Percentiles rank a stretch among this genome's conserved stretches.
Evolutionary conservation across 2,888 invertebrate species (phyloP).

Genomic region (Coelopa pilipes): DNA sequence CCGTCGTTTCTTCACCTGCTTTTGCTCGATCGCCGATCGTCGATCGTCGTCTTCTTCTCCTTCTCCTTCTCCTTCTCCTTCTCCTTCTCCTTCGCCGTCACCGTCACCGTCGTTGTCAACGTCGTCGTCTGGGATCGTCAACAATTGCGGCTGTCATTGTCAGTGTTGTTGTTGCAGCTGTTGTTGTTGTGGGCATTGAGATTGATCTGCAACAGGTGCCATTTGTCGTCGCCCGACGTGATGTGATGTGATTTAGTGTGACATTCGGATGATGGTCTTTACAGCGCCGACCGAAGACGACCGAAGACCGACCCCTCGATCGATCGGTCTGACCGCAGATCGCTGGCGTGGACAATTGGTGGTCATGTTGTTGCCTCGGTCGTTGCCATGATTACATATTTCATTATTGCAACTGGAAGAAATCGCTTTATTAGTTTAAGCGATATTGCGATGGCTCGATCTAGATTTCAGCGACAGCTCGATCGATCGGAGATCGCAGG

Average conservation of each 20-base stretch:
- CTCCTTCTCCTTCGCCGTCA: background rate
- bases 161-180: background rate
- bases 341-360: no score
- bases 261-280: slow-evolving; percentile 26
- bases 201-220: slow-evolving; percentile 30
- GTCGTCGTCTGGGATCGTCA: background rate
- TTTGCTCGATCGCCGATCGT: background rate
- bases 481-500: no score
- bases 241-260: slow-evolving; percentile 20
- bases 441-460: no score
- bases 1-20: background rate
- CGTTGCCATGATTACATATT: no score
- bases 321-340: no score
- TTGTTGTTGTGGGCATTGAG: slow-evolving; percentile 18
- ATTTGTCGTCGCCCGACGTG: slow-evolving; percentile 15
- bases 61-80: background rate
- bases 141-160: slow-evolving; percentile 2
- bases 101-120: background rate
- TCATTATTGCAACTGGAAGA: no score
- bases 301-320: no score
- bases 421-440: no score
- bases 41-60: no score
- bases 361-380: no score
- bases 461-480: no score
- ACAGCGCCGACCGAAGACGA: background rate